Conservation (phyloP, 2,888 invertebrate species). For the Camponotus fellah region DNA sequence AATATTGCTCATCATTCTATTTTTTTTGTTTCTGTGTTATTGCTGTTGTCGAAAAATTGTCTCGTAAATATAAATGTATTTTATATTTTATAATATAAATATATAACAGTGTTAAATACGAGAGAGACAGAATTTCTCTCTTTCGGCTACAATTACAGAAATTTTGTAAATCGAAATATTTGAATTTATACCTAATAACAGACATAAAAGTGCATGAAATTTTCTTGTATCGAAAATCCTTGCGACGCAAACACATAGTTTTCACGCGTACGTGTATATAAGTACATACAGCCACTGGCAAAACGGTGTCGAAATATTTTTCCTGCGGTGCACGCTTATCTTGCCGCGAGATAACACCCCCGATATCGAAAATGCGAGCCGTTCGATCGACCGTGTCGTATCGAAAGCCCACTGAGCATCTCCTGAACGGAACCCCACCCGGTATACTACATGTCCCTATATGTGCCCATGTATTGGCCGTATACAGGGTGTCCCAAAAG, state of each 20-base stretch:
- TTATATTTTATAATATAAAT: not conserved
- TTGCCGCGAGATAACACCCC: conserved; percentile 61
- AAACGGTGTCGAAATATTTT: conserved; percentile 50
- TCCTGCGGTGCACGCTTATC: conserved; percentile 47
- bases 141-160: not conserved
- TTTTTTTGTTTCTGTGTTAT: no score
- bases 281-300: conserved; percentile 3
- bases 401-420: conserved; percentile 68
- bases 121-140: not conserved
- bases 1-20: no score
- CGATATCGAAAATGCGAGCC: conserved; percentile 70
- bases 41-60: no score
- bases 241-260: not conserved
- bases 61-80: no score
- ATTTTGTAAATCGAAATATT: not conserved
- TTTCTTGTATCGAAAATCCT: conserved; percentile 11
- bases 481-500: no score
- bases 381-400: conserved; percentile 77
- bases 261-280: not conserved
- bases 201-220: not conserved
- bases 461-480: conserved; percentile 66
- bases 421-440: conserved; percentile 70
- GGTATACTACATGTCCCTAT: conserved; percentile 62
- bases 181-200: not conserved
- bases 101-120: not conserved